A percentile compares a stretch with the other conserved stretches of the same genome.
Conservation (phyloP, 2,113 vertebrate species). For the Sylvilagus bachmani region DNA sequence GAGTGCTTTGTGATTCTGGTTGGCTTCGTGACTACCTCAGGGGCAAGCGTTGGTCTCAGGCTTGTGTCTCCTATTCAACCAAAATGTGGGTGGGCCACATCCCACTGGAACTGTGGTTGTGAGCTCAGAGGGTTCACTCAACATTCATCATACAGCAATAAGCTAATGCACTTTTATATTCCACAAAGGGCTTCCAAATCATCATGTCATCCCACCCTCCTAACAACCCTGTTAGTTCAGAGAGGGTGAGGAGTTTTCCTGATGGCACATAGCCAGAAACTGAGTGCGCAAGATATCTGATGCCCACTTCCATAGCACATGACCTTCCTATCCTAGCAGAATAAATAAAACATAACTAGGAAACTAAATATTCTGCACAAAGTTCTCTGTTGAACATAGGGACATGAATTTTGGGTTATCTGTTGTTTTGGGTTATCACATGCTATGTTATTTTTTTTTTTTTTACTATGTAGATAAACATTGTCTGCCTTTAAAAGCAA, state of each 20-base stretch:
- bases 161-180: conserved; percentile 42
- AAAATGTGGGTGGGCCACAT: conserved; percentile 72
- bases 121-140: conserved; percentile 46
- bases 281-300: not conserved
- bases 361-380: not conserved
- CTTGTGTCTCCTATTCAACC: conserved; percentile 49
- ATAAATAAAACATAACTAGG: conserved; percentile 7
- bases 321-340: not conserved
- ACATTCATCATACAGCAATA: conserved; percentile 38
- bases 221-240: not conserved
- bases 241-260: not conserved
- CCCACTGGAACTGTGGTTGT: not conserved
- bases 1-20: conserved; percentile 53
- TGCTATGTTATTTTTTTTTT: not conserved
- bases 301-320: not conserved
- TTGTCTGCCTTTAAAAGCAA: not conserved
- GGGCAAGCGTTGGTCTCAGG: conserved; percentile 40
- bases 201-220: not conserved
- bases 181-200: not conserved
- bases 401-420: not conserved
- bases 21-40: conserved; percentile 66
- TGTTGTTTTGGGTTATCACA: not conserved
- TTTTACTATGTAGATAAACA: not conserved
- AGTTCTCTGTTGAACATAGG: conserved; percentile 38
- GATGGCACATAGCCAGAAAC: not conserved